A percentile compares a stretch with the other conserved stretches of the same genome.
These are phyloP conservation scores for Ceyx melanurus DNA, from an alignment of 2,113 vertebrate species.

Conservation along the genomic window DNA sequence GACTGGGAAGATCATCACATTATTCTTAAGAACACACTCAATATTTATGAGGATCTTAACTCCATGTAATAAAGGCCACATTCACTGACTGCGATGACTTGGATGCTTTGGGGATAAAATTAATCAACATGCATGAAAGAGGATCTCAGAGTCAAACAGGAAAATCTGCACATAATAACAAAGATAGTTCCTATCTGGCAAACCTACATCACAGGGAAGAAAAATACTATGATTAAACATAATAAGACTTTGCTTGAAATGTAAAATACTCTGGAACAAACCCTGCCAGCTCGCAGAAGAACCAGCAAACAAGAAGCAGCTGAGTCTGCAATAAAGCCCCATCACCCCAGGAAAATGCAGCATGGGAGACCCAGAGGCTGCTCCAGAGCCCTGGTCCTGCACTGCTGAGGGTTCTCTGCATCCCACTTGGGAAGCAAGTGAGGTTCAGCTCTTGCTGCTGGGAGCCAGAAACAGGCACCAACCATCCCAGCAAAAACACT, in stretches of 20 bases:
- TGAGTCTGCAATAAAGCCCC: not conserved
- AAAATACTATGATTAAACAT: conserved; percentile 46
- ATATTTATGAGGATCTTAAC: conserved; percentile 46
- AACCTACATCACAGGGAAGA: conserved; percentile 35
- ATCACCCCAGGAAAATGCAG: not conserved
- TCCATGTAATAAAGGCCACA: conserved; percentile 31
- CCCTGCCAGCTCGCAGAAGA: not conserved
- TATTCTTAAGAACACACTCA: conserved; percentile 32
- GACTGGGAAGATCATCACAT: not conserved
- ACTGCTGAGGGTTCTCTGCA: not conserved
- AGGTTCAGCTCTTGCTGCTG: not conserved
- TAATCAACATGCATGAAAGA: conserved; percentile 57
- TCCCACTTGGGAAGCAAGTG: not conserved
- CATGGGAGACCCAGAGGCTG: not conserved
- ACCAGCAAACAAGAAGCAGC: not conserved
- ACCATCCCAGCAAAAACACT: not conserved
- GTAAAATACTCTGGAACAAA: conserved; percentile 25
- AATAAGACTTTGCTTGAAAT: conserved; percentile 49
- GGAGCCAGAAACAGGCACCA: not conserved
- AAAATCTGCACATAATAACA: conserved; percentile 47
- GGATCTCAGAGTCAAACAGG: conserved; percentile 36
- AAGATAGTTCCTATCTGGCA: conserved; percentile 42
- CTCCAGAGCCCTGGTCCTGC: rapidly evolving
- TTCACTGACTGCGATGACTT: not conserved
- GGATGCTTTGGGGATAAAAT: conserved; percentile 38